Evolutionary conservation across 2,888 invertebrate species (phyloP).

Genomic region (Spicauda simplicius): DNA sequence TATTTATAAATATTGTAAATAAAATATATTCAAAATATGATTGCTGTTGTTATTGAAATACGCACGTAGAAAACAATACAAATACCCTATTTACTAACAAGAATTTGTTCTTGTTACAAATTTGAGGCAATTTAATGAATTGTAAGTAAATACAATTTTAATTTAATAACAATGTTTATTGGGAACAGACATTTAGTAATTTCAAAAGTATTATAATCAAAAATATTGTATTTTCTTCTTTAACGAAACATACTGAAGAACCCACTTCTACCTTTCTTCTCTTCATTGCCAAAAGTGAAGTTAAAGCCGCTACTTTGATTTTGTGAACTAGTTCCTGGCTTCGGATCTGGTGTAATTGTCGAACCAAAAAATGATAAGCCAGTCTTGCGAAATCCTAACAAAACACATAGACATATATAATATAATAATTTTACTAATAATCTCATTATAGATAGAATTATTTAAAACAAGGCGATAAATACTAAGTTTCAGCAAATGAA

Average conservation of each 20-base stretch:
- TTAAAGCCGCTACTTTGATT: slow-evolving; percentile 59
- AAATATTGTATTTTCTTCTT: slow-evolving; percentile 23
- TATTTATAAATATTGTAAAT: slow-evolving; percentile 36
- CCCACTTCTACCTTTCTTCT: slow-evolving; percentile 67
- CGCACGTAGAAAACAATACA: too few relatives aligned
- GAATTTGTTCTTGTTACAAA: too few relatives aligned
- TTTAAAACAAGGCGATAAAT: too few relatives aligned
- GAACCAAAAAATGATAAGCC: slow-evolving; percentile 68
- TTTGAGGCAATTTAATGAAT: background rate
- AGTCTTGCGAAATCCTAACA: slow-evolving; percentile 66
- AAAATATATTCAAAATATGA: slow-evolving; percentile 13
- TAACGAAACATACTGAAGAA: slow-evolving; percentile 73
- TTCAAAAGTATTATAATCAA: background rate
- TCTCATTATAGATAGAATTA: background rate
- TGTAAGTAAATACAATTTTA: background rate
- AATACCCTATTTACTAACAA: too few relatives aligned
- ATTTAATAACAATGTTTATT: slow-evolving; percentile 14
- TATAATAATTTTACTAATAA: background rate
- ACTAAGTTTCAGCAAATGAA: too few relatives aligned
- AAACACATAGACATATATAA: background rate
- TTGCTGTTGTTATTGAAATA: slow-evolving; percentile 29
- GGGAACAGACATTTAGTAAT: background rate
- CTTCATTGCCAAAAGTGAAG: slow-evolving; percentile 70
- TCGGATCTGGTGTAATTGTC: slow-evolving; percentile 47
- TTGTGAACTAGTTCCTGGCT: slow-evolving; percentile 51